Base-by-base conservation (phyloP, 2,888 invertebrate species). In the Bhutanitis thaidina region DNA sequence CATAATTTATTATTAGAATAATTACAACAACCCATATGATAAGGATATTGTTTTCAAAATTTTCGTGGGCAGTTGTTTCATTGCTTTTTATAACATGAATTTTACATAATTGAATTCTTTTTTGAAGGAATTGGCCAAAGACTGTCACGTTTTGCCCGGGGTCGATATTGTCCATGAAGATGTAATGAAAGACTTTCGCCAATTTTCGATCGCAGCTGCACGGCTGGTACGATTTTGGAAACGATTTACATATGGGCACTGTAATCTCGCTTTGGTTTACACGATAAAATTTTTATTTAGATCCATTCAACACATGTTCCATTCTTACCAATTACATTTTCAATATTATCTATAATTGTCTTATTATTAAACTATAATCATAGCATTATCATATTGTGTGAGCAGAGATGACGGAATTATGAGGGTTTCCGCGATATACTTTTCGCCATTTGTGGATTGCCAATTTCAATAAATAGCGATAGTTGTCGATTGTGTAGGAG, bases 61-160 rank as follows among this genome's bases (percentile, higher is more conserved):
- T 35, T 35, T 35, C 13, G 10, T 10, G 7, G 25, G 25, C n/a
- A 14, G 41, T 36, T 41, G 27, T 49, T 43, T 30, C 10, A 49
- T 43, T 49, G 38, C 43, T 15, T 32, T n/a, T 41, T 44, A 51
- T 46, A 37, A 46, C 46, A 46, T 32, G 36, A 25, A 45, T 41
- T 46, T 46, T 34, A 2, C 37, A n/a, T 20, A 27, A 45, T 20
- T 40, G 51, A 30, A 35, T 46, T 45, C 8, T 25, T 51, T 46
- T 20, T 25, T 20, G n/a, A 37, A 46, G 30, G 32, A 29, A 3
- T n/a, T 51, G 35, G 41, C 35, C 41, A 35, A 36, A 14, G 36
- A 32, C 16, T 40, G 51, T 46, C 51, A 51, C 51, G 51, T 41
- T 51, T 41, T 20, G 51, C 51, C 46, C 36, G 45, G 7, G 51